Evolutionary conservation across 1,140 invertebrate genomes (phyloP), one percentile per base, ranked within the genome.

Genomic region (Saccostrea echinata): DNA sequence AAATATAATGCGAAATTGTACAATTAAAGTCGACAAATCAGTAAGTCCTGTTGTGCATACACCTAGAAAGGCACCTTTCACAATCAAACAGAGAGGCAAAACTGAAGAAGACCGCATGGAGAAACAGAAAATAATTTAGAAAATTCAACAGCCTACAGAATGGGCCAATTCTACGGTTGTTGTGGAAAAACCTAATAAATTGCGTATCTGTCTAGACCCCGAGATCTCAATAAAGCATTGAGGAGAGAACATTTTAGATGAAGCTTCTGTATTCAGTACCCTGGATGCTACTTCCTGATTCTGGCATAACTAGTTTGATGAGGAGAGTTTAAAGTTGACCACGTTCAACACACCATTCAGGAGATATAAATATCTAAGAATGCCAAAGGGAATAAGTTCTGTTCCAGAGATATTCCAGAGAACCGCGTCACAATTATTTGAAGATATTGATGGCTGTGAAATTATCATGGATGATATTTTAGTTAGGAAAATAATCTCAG

Each of bases 381-480:
- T 90, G 61, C 84, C 86, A 11, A 86, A 88, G 55, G 86, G 89
- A 27, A 90, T 86, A 16, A 84, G 2, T 30, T 43, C 81, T 1
- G 84, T 71, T 3, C 83, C 88, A 12, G 94, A 94, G 86, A 55
- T 55, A 55, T 55, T 55, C 12, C 53, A 86, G 92, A 12, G 95
- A 94, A 86, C 92, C 94, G 80, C 87, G 89, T 82, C 16, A 82
- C 27, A 92, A 92, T 55, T 85, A 89, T 35, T 94, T 64, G 89
- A 91, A 83, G 91, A 91, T 52, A 83, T 95, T 21, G 24, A 86
- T 35, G 93, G 94, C 55, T 91, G 94, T 16, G 90, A 88, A 52
- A 84, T 93, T 6, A 93, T 93, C 82, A 88, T 93, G 53, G 94
- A 95, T 88, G 94, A 95, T 87, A 92, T 94, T 18, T 33, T 95